Percentiles rank a stretch among this genome's conserved stretches.
These are phyloP conservation scores for Tenthredo amoena DNA, from an alignment of 2,888 invertebrate genomes.

Conservation along the genomic window DNA sequence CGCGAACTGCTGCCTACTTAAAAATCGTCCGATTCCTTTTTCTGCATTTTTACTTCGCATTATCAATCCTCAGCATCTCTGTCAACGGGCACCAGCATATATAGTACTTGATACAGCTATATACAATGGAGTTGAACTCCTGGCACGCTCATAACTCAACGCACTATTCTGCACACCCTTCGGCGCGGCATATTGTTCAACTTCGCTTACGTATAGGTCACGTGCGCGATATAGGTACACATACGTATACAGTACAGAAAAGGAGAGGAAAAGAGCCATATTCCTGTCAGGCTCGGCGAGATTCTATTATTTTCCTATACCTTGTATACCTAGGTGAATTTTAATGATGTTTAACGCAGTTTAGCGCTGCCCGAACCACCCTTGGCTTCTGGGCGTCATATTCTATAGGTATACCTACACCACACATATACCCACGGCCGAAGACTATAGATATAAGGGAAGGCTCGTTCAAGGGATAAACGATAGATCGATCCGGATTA, in stretches of 20 bases:
- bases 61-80: neutral
- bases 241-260: neutral
- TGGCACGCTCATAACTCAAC: neutral
- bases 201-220: neutral
- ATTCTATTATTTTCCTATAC: constrained; percentile 12
- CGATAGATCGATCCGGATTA: neutral
- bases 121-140: no score
- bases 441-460: neutral
- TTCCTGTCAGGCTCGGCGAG: neutral
- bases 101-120: neutral
- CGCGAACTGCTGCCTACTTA: neutral
- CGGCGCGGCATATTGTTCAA: neutral
- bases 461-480: neutral
- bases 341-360: constrained; percentile 20
- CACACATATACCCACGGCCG: neutral
- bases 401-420: neutral
- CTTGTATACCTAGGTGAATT: neutral
- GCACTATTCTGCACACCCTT: neutral
- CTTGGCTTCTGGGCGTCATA: neutral
- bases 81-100: neutral
- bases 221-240: no score
- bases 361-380: neutral
- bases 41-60: neutral
- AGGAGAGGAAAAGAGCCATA: neutral
- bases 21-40: neutral